Conservation (phyloP, 2,797 vertebrate genomes). For the Yasuhikotakia modesta region DNA sequence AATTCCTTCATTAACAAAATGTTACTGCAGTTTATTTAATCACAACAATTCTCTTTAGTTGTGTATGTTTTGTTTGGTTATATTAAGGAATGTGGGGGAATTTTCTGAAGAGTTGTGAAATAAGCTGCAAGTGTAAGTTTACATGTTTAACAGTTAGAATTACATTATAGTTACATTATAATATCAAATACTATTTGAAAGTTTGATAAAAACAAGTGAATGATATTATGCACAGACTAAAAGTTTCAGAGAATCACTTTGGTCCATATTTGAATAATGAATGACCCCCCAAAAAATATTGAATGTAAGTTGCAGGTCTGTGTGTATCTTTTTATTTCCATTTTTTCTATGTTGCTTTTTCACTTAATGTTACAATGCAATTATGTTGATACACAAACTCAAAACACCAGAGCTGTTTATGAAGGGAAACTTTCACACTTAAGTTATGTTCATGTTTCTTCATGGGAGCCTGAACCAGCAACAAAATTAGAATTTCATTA, state of each 20-base stretch:
- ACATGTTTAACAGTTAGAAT: too few relatives aligned
- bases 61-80: too few relatives aligned
- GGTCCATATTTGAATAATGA: conserved; percentile 15
- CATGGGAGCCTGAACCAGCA: background rate
- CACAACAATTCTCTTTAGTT: too few relatives aligned
- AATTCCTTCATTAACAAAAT: too few relatives aligned
- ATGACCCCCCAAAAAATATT: background rate
- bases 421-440: background rate
- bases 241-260: background rate
- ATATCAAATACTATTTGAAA: too few relatives aligned
- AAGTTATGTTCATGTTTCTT: conserved; percentile 17
- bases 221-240: background rate
- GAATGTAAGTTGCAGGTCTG: conserved; percentile 2
- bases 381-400: background rate
- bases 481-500: background rate
- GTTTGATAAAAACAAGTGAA: too few relatives aligned
- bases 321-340: conserved; percentile 15
- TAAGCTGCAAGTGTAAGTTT: too few relatives aligned
- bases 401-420: background rate
- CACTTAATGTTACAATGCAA: background rate
- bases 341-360: background rate
- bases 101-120: too few relatives aligned
- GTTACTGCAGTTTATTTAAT: too few relatives aligned
- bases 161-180: background rate
- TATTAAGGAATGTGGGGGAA: too few relatives aligned